Base-by-base conservation (phyloP, 2,888 invertebrate genomes). In the Copidosoma aretas region DNA sequence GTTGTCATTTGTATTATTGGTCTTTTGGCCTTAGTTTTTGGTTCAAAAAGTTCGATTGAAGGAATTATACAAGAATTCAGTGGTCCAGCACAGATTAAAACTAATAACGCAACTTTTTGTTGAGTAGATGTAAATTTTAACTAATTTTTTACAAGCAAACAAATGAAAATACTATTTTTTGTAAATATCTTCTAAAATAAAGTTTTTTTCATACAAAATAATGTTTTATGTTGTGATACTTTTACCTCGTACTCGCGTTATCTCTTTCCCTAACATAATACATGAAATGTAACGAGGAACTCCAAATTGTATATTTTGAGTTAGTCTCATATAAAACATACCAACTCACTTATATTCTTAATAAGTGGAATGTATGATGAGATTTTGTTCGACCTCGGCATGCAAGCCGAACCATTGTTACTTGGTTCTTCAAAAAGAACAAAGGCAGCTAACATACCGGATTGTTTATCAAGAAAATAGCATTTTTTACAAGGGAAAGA, bases 11-110 rank as follows among this genome's bases (percentile, higher is more conserved):
- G 89, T 3, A 75, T 91, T 4, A 91, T 94, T 77, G 97, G 96
- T 32, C 52, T 94, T 0, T 84, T 92, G 73, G 95, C 96, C 0
- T 88, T 97, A 68, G 79, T 92, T 62, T 93, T 94, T 77, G 97
- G 97, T 58, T 91, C 93, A 1, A 87, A 88, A 76, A 88, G 88
- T 21, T 89, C 91, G 53, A 81, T 92, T 10, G 76, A 84, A 64
- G 89, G 90, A 41, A 92, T 92, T 74, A 77, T 89, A 39, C 14
- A 64, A 1, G 32, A 64, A 43, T 67, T 64, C 39, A 17, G 4
- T 21, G 41, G 39, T 51, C 21, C 17, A 41, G 15, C 24, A 25
- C 21, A 22, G 25, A 1, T 3, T 5, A 22, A 39, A n/a, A 41
- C 39, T 25, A n/a, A 25, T 15, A 10, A 19, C 12, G 2, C 21